Evolutionary conservation across 2,113 vertebrate species (phyloP), one percentile per base, ranked within the genome.

Genomic region (Oreocharis arfaki): DNA sequence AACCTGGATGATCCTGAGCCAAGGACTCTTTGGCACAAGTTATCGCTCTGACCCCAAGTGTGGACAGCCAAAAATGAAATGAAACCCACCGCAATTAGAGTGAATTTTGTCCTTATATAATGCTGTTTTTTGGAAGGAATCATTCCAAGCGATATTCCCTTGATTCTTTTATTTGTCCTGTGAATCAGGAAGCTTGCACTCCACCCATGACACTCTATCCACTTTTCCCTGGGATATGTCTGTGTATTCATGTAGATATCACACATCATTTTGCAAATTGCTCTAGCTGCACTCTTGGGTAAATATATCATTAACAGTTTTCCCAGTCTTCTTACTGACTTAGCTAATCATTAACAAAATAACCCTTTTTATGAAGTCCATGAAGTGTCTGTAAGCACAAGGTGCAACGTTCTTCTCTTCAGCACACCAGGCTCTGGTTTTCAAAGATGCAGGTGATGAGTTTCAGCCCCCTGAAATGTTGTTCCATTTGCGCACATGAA

Each of bases 271-370:
- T 94, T 88, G 19, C 47, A 93, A 88, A 86, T 26, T 44, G 21
- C 33, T 85, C 16, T 61, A 49, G 41, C 47, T 42, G 24, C 27
- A 16, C 26, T 83, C 42, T 77, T 55, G 15, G 64, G 53, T 56
- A 83, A 76, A 90, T 50, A 57, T 3, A 63, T 33, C 30, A 63
- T 71, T 78, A 87, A 69, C 35, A 61, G 11, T 56, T 61, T 87
- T 23, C 26, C 23, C 19, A 39, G 56, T 63, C 83, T 65, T 84
- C 50, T 83, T 78, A 32, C 30, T 50, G 41, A 37, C 77, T 76
- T 75, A 32, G 84, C 56, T 82, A 96, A 86, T 37, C 53, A 79
- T 94, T 94, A 87, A 89, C 61, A 87, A 56, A 60, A 85, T 44
- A 27, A 73, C 18, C 20, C 42, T 55, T 90, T 86, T 70, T 22